A percentile compares a stretch with the other conserved stretches of the same genome.
These are phyloP conservation scores for Caenorhabditis becei DNA, from an alignment of 2,888 invertebrate species.

Conservation along the genomic window DNA sequence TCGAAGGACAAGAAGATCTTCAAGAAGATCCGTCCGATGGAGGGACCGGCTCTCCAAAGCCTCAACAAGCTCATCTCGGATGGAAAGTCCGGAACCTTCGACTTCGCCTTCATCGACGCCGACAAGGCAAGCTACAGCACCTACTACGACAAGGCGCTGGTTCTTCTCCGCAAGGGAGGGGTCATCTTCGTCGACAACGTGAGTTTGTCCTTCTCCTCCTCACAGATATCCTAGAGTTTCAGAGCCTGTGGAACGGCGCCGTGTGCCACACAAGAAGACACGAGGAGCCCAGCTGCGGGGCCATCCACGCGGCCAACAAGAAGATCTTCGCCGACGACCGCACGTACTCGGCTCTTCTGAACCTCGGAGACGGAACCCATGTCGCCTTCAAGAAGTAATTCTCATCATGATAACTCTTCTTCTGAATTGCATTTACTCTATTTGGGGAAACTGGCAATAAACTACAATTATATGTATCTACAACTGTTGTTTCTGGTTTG, in stretches of 20 bases:
- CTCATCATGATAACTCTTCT: slow-evolving; percentile 61
- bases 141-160: slow-evolving; percentile 82
- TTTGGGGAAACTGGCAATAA: too few species aligned
- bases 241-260: slow-evolving; percentile 45
- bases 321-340: slow-evolving; percentile 70
- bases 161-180: slow-evolving; percentile 82
- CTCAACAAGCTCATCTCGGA: slow-evolving; percentile 72
- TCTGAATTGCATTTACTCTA: too few species aligned
- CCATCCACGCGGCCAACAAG: slow-evolving; percentile 42
- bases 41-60: slow-evolving; percentile 63
- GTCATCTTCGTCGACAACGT: slow-evolving; percentile 83
- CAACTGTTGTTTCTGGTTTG: too few species aligned
- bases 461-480: too few species aligned
- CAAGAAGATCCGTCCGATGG: slow-evolving; percentile 59
- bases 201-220: too few species aligned
- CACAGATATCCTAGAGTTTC: neutral
- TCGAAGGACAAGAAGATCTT: slow-evolving; percentile 58
- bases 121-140: slow-evolving; percentile 82
- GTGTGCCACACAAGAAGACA: slow-evolving; percentile 7
- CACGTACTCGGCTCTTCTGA: slow-evolving; percentile 75
- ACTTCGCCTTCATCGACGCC: slow-evolving; percentile 81
- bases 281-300: neutral
- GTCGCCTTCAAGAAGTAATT: slow-evolving; percentile 72
- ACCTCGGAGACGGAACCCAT: slow-evolving; percentile 79
- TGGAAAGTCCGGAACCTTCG: slow-evolving; percentile 73